Evolutionary conservation across 2,797 vertebrate genomes (phyloP).

Genomic region (Semaprochilodus insignis): DNA sequence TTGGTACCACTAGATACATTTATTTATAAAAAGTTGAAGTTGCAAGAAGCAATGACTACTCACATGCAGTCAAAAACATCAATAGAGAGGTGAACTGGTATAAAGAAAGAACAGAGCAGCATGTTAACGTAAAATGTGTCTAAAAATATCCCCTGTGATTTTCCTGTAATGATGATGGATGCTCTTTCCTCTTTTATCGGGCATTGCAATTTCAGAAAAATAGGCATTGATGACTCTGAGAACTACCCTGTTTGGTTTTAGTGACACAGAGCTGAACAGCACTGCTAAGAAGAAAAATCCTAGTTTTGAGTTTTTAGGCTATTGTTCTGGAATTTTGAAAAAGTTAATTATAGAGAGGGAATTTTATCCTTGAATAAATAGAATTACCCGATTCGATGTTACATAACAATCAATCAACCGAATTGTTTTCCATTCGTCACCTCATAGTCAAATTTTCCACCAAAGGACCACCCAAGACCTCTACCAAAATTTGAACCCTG

Average conservation of each 20-base stretch:
- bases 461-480: too few relatives aligned
- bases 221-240: not conserved
- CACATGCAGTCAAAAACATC: not conserved
- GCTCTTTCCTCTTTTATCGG: not conserved
- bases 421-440: too few relatives aligned
- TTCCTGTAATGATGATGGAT: not conserved
- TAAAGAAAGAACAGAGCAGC: not conserved
- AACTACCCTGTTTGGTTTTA: not conserved
- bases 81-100: not conserved
- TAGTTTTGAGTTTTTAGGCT: not conserved
- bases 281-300: not conserved
- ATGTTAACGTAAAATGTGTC: not conserved
- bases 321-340: too few relatives aligned
- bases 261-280: not conserved
- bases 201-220: constrained; percentile 5
- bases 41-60: not conserved
- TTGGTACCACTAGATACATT: too few relatives aligned
- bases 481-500: too few relatives aligned
- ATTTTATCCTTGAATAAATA: too few relatives aligned
- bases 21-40: not conserved
- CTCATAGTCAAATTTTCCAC: too few relatives aligned
- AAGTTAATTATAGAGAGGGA: too few relatives aligned
- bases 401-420: too few relatives aligned
- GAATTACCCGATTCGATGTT: too few relatives aligned
- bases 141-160: not conserved